Evolutionary conservation across 2,797 vertebrate genomes (phyloP), one percentile per base, ranked within the genome.

Genomic region (Acanthis flammea): DNA sequence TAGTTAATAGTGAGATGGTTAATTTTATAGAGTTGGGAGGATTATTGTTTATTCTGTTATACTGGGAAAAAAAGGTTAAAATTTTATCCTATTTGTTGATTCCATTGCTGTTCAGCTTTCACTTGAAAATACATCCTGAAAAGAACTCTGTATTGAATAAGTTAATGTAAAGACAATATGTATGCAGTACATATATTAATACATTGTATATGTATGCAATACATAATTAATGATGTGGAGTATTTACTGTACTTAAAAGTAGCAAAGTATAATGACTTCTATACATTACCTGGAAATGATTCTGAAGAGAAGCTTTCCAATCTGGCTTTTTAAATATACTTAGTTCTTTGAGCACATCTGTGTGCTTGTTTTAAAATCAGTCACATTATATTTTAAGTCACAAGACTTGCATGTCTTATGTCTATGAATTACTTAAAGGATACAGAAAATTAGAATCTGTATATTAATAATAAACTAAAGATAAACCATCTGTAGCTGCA

Each of bases 221-320:
- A 45, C 3, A 10, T 58, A 72, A 58, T 42, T n/a, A 35, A 55
- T 54, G 73, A 45, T 62, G 19, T 12, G 7, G 45, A 42, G 23
- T 65, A 48, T 65, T 79, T 79, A 31, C 37, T 47, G 2, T 55
- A 33, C 10, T 47, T 61, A 44, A 33, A 63, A 55, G 31, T 25
- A 63, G 7, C 17, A 16, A 41, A 63, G 41, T 70, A 8, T 62
- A 57, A 60, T 2, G 14, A 35, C 8, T 50, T 83, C 23, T 57
- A 0, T 35, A 17, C 6, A 3, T 44, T 58, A 27, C 7, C 21
- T 63, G 33, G 31, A n/a, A 7, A 0, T 57, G 5, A 23, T 75
- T 86, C 50, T 74, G 65, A 84, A 74, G 53, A 50, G 23, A 35
- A 66, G 28, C 31, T 77, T 90, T 86, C 58, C 37, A n/a, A 53